Conservation (phyloP, 2,113 vertebrate species). For the Sinocyclocheilus maitianheensis region DNA sequence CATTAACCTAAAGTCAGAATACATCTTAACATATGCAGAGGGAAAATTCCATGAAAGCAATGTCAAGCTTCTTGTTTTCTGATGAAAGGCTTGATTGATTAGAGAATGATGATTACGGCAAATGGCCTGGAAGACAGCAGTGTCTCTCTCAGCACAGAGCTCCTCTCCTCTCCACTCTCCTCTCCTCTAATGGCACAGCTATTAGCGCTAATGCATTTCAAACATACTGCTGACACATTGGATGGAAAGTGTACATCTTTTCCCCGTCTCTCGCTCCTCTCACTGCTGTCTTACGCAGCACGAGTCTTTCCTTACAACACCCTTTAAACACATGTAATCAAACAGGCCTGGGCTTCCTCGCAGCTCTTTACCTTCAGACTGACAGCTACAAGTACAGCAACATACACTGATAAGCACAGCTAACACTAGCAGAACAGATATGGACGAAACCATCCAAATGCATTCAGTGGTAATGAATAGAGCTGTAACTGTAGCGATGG, state of each 20-base stretch:
- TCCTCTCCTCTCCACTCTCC: conserved; percentile 69
- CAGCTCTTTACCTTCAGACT: conserved; percentile 9
- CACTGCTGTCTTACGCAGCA: conserved; percentile 7
- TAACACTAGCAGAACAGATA: background rate
- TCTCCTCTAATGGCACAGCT: conserved; percentile 84
- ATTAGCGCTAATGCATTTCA: conserved; percentile 90
- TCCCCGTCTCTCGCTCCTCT: conserved; percentile 60
- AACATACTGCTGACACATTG: conserved; percentile 84
- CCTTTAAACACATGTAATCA: conserved; percentile 47
- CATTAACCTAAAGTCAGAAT: background rate
- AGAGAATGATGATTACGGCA: conserved; percentile 81
- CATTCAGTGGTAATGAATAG: conserved; percentile 13
- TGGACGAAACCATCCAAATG: background rate
- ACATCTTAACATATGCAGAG: background rate
- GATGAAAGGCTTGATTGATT: conserved; percentile 83
- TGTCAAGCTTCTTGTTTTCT: conserved; percentile 66
- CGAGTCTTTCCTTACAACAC: conserved; percentile 51
- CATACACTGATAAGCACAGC: background rate
- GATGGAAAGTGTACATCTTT: conserved; percentile 73
- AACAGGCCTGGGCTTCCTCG: conserved; percentile 20
- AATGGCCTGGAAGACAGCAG: conserved; percentile 80
- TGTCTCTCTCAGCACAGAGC: conserved; percentile 71
- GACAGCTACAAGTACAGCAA: conserved; percentile 28
- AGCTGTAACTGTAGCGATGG: conserved; percentile 3
- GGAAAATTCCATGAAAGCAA: background rate